These are phyloP conservation scores for Hippoglossus stenolepis DNA, from an alignment of 2,113 vertebrate genomes.

Conservation along the genomic window DNA sequence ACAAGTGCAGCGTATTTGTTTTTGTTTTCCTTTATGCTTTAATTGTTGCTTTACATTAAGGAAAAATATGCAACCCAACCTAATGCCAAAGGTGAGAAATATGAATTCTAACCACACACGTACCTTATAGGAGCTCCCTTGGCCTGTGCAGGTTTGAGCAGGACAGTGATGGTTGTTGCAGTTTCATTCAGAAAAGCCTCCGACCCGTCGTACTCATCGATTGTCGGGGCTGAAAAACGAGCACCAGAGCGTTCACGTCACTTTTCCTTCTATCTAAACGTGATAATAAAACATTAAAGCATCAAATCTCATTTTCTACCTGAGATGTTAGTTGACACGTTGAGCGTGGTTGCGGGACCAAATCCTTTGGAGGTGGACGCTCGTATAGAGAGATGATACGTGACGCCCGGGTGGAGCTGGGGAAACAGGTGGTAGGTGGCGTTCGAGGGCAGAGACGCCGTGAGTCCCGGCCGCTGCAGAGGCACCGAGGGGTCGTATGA, in stretches of 20 bases:
- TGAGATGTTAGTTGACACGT: slow-evolving; percentile 98
- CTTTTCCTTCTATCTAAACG: neutral
- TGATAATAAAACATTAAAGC: neutral
- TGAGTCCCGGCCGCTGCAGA: slow-evolving; percentile 89
- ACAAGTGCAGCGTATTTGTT: no score
- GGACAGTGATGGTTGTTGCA: slow-evolving; percentile 95
- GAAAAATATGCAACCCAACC: no score
- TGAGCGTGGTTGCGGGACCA: slow-evolving; percentile 90
- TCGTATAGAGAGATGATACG: slow-evolving; percentile 94
- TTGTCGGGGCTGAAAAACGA: slow-evolving; percentile 87
- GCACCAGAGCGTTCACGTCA: neutral
- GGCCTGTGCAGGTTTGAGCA: slow-evolving; percentile 96
- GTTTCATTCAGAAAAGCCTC: slow-evolving; percentile 98
- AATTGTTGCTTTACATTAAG: no score
- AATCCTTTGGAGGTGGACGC: slow-evolving; percentile 97
- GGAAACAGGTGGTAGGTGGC: slow-evolving; percentile 92
- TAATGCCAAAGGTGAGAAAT: no score
- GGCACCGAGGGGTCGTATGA: slow-evolving; percentile 96
- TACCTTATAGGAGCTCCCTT: slow-evolving; percentile 99
- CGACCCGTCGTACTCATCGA: slow-evolving; percentile 94
- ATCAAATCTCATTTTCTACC: slow-evolving; percentile 74
- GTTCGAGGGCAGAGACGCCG: slow-evolving; percentile 92
- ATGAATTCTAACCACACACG: no score
- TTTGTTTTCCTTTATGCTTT: no score
- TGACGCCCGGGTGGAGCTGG: slow-evolving; percentile 94